These are phyloP conservation scores for Eucidaris tribuloides DNA, from an alignment of 35 echinoderm and acorn worm genomes.

Conservation along the genomic window DNA sequence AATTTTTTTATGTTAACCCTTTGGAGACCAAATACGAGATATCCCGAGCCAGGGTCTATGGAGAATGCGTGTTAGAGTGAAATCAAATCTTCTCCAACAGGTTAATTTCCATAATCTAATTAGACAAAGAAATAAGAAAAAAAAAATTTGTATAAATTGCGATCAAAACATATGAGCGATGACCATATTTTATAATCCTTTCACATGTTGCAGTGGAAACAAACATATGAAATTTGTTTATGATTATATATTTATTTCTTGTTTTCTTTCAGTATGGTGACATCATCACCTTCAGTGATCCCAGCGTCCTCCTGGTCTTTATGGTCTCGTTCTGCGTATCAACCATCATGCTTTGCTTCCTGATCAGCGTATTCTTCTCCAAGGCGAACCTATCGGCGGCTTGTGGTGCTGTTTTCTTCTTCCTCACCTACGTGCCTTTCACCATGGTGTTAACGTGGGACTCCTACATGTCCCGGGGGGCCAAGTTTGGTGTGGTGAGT, in stretches of 20 bases:
- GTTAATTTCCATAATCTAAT: too few relatives aligned
- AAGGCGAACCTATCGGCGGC: conserved; percentile 96
- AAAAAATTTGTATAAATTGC: background rate
- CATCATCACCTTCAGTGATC: conserved; percentile 57
- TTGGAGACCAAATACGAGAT: too few relatives aligned
- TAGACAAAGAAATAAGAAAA: too few relatives aligned
- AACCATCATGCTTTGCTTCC: conserved; percentile 93
- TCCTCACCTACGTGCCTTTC: conserved; percentile 92
- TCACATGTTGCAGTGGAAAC: background rate
- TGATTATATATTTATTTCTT: conserved; percentile 3
- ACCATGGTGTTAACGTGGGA: conserved; percentile 86
- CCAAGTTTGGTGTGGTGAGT: conserved; percentile 83
- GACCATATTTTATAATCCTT: background rate
- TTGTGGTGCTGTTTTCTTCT: conserved; percentile 88
- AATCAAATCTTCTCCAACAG: too few relatives aligned
- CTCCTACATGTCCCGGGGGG: conserved; percentile 18
- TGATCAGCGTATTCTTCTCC: conserved; percentile 96
- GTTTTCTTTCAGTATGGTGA: conserved; percentile 64
- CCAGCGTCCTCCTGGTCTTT: conserved; percentile 64
- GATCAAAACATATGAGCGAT: too few relatives aligned
- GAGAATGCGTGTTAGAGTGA: too few relatives aligned
- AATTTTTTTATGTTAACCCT: too few relatives aligned
- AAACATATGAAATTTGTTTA: background rate
- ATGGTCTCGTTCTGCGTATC: conserved; percentile 95
- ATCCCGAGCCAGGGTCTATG: too few relatives aligned